phyloP scores from a whole-genome alignment of 2,888 invertebrate species.

The Spilarctia lutea region DNA sequence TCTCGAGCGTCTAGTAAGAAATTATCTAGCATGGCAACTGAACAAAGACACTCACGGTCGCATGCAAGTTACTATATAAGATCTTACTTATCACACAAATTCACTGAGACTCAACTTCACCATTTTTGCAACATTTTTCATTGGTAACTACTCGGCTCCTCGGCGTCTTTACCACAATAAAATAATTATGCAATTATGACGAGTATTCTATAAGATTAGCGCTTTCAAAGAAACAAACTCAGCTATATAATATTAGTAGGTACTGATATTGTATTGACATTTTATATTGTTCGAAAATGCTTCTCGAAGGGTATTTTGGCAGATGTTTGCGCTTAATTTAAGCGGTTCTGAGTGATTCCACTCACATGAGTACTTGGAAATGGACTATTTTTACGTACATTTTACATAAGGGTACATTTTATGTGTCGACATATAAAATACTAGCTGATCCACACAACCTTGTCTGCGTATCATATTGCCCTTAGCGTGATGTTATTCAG shows the following conservation, averaged over 20 bases:
- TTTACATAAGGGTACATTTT: not conserved
- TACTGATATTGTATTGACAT: not conserved
- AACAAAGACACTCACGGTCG: too few species aligned
- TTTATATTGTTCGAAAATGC: not conserved
- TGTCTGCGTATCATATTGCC: too few species aligned
- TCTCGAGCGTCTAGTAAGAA: not conserved
- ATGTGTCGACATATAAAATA: not conserved
- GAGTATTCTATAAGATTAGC: too few species aligned
- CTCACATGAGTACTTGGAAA: not conserved
- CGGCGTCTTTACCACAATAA: too few species aligned
- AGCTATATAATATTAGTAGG: not conserved
- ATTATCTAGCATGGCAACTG: not conserved
- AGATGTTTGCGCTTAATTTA: not conserved
- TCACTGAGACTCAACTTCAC: not conserved
- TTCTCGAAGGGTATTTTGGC: not conserved
- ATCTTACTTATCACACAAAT: not conserved
- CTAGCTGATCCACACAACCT: too few species aligned
- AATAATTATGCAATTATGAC: too few species aligned
- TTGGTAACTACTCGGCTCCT: too few species aligned
- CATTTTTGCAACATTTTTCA: too few species aligned
- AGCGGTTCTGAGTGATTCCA: not conserved
- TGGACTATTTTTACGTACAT: not conserved
- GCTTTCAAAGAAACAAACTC: too few species aligned
- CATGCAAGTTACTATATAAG: not conserved
- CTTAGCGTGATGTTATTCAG: too few species aligned